Percentiles rank a stretch among this genome's conserved stretches.
phyloP scores from a whole-genome alignment of 2,888 invertebrate species.

The Diaperis boleti region DNA sequence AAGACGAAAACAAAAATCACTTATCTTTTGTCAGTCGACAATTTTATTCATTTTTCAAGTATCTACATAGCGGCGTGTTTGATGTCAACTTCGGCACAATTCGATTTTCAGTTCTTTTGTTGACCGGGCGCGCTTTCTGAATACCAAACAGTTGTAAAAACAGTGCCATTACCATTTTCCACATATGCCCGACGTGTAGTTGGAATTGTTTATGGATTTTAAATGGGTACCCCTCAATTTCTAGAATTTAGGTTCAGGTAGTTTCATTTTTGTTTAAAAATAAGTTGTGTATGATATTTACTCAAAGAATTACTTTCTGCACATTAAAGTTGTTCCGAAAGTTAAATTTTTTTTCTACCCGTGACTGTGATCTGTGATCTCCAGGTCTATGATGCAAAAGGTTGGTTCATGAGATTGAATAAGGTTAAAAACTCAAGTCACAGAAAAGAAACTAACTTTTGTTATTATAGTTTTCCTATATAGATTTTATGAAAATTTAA shows the following conservation, averaged over 20 bases:
- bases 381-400: too few species aligned
- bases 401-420: too few species aligned
- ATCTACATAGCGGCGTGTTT: constrained; percentile 35
- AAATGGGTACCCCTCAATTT: constrained; percentile 14
- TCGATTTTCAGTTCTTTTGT: constrained; percentile 42
- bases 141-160: constrained; percentile 43
- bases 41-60: constrained; percentile 25
- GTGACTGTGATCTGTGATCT: too few species aligned
- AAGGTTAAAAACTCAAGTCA: too few species aligned
- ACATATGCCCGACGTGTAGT: constrained; percentile 39
- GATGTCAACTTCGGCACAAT: constrained; percentile 37
- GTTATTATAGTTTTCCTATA: too few species aligned
- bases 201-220: constrained; percentile 38
- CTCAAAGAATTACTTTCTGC: too few species aligned
- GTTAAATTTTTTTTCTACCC: too few species aligned
- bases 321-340: too few species aligned
- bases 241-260: not conserved
- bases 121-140: constrained; percentile 35
- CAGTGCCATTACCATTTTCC: constrained; percentile 40
- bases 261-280: not conserved
- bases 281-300: too few species aligned
- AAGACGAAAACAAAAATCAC: not conserved
- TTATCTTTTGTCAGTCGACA: not conserved
- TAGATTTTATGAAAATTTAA: too few species aligned
- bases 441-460: too few species aligned